Conservation (phyloP, 53 echinoderm and acorn worm genomes). For the Actinopyga echinites region DNA sequence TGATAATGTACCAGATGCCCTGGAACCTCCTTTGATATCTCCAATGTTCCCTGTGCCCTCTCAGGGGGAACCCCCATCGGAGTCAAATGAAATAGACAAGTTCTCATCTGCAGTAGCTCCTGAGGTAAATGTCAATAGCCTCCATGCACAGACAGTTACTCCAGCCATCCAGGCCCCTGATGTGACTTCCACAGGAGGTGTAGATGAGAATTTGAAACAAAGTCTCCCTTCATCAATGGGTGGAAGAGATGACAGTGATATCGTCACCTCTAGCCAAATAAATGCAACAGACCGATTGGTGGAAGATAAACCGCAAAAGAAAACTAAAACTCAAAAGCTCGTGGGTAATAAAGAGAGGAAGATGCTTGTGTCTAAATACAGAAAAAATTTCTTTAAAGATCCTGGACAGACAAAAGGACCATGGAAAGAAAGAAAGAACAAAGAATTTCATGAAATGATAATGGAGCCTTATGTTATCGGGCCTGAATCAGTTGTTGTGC, state of each 20-base stretch:
- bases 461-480: slow-evolving; percentile 48
- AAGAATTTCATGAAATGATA: slow-evolving; percentile 13
- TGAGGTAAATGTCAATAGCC: background rate
- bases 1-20: slow-evolving; percentile 7
- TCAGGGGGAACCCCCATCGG: background rate
- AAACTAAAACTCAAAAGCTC: background rate
- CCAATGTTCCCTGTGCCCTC: slow-evolving; percentile 45
- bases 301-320: background rate
- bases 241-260: background rate
- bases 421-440: background rate
- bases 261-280: background rate
- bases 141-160: background rate
- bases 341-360: slow-evolving; percentile 14
- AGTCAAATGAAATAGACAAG: background rate
- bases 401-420: background rate
- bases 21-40: slow-evolving; percentile 63
- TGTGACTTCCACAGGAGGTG: slow-evolving; percentile 58
- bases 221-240: too few species aligned
- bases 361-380: background rate
- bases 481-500: slow-evolving; percentile 42
- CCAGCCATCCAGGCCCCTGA: slow-evolving; percentile 63
- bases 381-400: background rate
- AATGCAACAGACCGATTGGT: too few species aligned
- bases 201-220: too few species aligned
- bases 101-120: background rate